Evolutionary conservation across 2,113 vertebrate species (phyloP).

Genomic region (Ia io): DNA sequence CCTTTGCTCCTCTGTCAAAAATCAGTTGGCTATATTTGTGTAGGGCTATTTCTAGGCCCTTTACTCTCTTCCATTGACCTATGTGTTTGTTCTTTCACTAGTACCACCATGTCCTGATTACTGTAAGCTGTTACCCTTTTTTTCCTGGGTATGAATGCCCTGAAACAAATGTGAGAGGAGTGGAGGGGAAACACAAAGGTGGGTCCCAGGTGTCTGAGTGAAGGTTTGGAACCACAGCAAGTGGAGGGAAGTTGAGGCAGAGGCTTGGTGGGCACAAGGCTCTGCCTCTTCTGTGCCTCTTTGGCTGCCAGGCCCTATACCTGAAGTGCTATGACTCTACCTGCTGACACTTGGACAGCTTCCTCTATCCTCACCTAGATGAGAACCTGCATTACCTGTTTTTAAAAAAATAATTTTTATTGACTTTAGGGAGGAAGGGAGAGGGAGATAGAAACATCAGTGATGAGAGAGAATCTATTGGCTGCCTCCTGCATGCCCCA

Average conservation of each 20-base stretch:
- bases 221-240: not conserved
- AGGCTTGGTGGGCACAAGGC: not conserved
- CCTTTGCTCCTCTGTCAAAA: too few species aligned
- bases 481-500: too few species aligned
- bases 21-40: too few species aligned
- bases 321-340: not conserved
- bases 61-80: too few species aligned
- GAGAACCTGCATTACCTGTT: not conserved
- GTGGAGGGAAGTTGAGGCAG: not conserved
- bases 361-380: not conserved
- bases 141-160: not conserved
- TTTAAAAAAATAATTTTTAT: too few species aligned
- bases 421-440: too few species aligned
- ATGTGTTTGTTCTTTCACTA: not conserved
- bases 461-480: too few species aligned
- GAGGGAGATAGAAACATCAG: too few species aligned
- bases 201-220: not conserved
- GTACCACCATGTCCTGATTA: not conserved
- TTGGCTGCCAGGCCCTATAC: not conserved
- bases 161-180: not conserved
- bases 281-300: too few species aligned
- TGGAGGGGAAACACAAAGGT: not conserved
- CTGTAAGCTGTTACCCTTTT: not conserved
- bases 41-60: too few species aligned
- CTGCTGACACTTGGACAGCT: not conserved